Base-by-base conservation (phyloP, 2,888 invertebrate genomes). In the Euzophera pinguis region DNA sequence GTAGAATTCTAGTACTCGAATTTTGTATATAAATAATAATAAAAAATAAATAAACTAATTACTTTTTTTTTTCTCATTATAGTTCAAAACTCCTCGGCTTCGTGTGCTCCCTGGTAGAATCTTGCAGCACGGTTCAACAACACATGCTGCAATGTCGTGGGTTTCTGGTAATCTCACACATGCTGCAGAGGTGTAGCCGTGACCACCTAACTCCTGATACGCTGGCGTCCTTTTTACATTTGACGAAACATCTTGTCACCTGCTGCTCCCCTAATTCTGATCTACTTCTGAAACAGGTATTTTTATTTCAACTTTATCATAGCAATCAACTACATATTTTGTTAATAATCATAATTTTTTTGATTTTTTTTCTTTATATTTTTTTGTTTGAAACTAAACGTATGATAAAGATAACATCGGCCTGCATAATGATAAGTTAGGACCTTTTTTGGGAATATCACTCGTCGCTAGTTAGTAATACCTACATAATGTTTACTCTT, bases 61-160 rank as follows among this genome's bases (percentile, higher is more conserved):
- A 32, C 32, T 1, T 32, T 32, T 32, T 32, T 32, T 48, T 52
- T 12, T 22, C n/a, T 16, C n/a, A 17, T 48, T 39, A 14, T 91
- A 96, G 98, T 92, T 97, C 98, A 50, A 98, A 98, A 81, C 92
- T 99, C 60, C 93, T 99, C 81, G 97, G 98, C 58, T 97, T 99
- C 91, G 97, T 99, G 71, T 98, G 98, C 84, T 98, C 99, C 75
- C 92, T 99, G 76, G 96, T 99, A 64, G 98, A 98, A 84, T 97
- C 97, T 41, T 99, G 99, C 65, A 95, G 97, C 77, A 98, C 98
- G 37, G 98, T 99, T 55, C 99, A 99, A 80, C 99, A 99, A 80
- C 99, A 99, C 84, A 98, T 99, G 96, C 96, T 99, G 81, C 99
- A 99, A 85, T 98, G 98, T 83, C 95, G 98, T 68, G 99, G 99